Evolutionary conservation across 2,113 vertebrate species (phyloP).

Genomic region (Oncorhynchus kisutch): DNA sequence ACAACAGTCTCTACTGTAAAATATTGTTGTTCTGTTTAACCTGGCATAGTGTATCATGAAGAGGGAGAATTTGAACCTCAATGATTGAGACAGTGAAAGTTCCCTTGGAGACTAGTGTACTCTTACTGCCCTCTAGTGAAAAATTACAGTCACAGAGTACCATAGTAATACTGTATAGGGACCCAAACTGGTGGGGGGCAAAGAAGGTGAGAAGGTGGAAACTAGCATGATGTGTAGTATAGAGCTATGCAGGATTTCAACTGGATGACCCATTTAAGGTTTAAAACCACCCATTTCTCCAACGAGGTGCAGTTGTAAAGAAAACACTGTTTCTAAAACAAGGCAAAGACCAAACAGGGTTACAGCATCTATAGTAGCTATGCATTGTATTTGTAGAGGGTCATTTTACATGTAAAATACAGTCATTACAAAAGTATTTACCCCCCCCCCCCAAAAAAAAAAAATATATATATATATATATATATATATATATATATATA

Average conservation of each 20-base stretch:
- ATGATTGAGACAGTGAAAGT: background rate
- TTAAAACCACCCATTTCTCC: background rate
- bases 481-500: too few species aligned
- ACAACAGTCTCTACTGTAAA: too few species aligned
- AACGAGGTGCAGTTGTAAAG: background rate
- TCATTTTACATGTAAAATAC: constrained; percentile 42
- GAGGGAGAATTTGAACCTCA: too few species aligned
- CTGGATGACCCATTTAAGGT: too few species aligned
- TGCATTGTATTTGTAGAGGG: constrained; percentile 42
- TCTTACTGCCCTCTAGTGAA: constrained; percentile 3
- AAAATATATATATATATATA: too few species aligned
- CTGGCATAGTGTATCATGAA: too few species aligned
- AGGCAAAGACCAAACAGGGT: background rate
- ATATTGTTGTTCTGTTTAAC: too few species aligned
- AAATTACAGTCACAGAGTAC: background rate
- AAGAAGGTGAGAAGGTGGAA: too few species aligned
- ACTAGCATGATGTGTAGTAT: too few species aligned
- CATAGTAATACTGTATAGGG: background rate
- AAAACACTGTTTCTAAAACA: background rate
- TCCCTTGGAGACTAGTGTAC: background rate
- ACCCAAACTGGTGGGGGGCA: too few species aligned
- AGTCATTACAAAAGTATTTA: constrained; percentile 53
- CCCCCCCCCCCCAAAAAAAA: too few species aligned
- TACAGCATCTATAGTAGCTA: constrained; percentile 23
- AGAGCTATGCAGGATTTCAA: too few species aligned